Evolutionary conservation across 2,888 invertebrate genomes (phyloP).

Genomic region (Netelia virgata): DNA sequence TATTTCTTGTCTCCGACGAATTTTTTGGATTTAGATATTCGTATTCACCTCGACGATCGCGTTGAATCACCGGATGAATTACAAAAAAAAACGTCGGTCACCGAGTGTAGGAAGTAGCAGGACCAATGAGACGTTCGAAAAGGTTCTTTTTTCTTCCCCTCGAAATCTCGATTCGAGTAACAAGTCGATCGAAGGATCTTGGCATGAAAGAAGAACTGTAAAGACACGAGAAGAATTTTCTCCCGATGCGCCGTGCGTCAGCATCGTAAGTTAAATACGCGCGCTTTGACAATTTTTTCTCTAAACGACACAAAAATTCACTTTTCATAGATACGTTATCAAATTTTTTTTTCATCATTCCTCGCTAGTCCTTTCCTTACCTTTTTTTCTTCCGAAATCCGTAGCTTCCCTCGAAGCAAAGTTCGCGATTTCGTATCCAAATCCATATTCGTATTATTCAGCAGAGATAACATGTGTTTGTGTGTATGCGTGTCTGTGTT

Average conservation of each 20-base stretch:
- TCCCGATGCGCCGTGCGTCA: constrained; percentile 10
- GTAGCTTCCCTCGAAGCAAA: too few relatives aligned
- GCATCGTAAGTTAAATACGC: not conserved
- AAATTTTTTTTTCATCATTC: not conserved
- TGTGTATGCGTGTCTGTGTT: too few relatives aligned
- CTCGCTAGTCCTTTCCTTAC: too few relatives aligned
- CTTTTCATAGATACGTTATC: not conserved
- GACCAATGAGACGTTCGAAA: not conserved
- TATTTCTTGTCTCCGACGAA: not conserved
- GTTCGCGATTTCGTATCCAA: too few relatives aligned
- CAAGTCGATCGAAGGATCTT: constrained; percentile 19
- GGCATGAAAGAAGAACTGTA: constrained; percentile 26
- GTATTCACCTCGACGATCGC: not conserved
- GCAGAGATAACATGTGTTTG: not conserved
- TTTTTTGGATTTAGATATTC: not conserved
- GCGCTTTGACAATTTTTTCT: not conserved
- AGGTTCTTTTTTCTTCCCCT: not conserved
- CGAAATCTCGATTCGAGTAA: not conserved
- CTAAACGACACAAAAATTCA: not conserved
- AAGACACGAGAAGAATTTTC: not conserved
- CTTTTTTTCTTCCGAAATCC: too few relatives aligned
- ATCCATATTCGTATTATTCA: constrained; percentile 1
- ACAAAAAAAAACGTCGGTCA: not conserved
- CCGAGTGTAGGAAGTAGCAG: too few relatives aligned
- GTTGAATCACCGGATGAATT: not conserved